Conservation (phyloP, 2,113 vertebrate genomes). For the Miniopterus natalensis region DNA sequence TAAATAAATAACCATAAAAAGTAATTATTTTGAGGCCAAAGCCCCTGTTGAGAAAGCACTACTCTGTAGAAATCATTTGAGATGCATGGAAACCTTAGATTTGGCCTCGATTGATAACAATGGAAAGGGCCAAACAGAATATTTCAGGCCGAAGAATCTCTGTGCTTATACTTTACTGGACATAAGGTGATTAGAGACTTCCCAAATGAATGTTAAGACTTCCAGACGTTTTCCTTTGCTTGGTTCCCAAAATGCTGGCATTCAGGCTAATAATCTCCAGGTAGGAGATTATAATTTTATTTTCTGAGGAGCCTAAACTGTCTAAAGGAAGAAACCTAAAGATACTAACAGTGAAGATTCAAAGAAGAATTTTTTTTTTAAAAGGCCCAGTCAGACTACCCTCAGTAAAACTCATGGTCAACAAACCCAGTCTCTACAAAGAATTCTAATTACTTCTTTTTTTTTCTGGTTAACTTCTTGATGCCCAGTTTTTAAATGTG, state of each 20-base stretch:
- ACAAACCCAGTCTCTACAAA: background rate
- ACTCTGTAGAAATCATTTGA: background rate
- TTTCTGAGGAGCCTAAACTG: conserved; percentile 27
- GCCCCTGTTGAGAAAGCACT: background rate
- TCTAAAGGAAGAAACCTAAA: background rate
- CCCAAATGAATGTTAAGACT: background rate
- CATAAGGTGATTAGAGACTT: conserved; percentile 1
- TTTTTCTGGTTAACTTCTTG: background rate
- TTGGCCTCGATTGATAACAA: background rate
- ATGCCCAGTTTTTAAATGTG: background rate
- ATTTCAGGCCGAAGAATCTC: background rate
- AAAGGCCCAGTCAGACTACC: background rate
- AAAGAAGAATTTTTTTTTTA: too few relatives aligned
- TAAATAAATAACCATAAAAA: background rate
- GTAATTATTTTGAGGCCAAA: background rate
- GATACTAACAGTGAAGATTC: background rate
- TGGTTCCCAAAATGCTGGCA: background rate
- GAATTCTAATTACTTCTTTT: background rate
- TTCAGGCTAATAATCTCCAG: background rate
- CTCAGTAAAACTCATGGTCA: background rate
- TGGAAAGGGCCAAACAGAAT: background rate
- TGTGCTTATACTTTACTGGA: background rate
- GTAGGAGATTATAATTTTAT: background rate
- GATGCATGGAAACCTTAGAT: background rate
- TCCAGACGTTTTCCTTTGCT: background rate